These are phyloP conservation scores for Paragorgia papillata DNA, from an alignment of 92 coral and sea anemone species.

Conservation along the genomic window DNA sequence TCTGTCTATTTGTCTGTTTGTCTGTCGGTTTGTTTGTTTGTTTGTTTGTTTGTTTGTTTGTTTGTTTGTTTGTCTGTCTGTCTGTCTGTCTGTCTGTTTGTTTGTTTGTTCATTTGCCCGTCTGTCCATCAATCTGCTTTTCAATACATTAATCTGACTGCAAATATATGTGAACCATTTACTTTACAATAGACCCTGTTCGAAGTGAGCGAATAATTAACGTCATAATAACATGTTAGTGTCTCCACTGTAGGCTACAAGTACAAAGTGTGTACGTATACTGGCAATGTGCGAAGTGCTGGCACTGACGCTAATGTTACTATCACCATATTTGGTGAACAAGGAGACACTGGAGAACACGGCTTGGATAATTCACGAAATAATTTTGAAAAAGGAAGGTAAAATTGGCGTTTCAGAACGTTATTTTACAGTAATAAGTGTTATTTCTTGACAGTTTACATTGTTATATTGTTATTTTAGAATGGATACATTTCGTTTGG, in stretches of 20 bases:
- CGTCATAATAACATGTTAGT: too few species aligned
- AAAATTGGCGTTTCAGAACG: slow-evolving; percentile 31
- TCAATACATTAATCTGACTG: not conserved
- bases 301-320: slow-evolving; percentile 97
- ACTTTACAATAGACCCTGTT: too few species aligned
- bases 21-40: not conserved
- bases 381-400: slow-evolving; percentile 97
- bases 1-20: not conserved
- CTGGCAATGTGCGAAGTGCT: slow-evolving; percentile 94
- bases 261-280: slow-evolving; percentile 87
- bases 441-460: not conserved
- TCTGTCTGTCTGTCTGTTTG: slow-evolving; percentile 8
- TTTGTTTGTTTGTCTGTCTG: slow-evolving; percentile 5
- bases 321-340: slow-evolving; percentile 91
- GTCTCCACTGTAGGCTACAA: too few species aligned
- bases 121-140: not conserved
- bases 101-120: not conserved
- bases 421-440: not conserved
- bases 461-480: too few species aligned
- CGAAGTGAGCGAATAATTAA: too few species aligned
- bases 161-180: not conserved
- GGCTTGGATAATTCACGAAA: slow-evolving; percentile 90
- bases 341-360: slow-evolving; percentile 94
- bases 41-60: not conserved
- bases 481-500: slow-evolving; percentile 40